Conservation (phyloP, 2,888 invertebrate species). For the Heliconius charithonia region DNA sequence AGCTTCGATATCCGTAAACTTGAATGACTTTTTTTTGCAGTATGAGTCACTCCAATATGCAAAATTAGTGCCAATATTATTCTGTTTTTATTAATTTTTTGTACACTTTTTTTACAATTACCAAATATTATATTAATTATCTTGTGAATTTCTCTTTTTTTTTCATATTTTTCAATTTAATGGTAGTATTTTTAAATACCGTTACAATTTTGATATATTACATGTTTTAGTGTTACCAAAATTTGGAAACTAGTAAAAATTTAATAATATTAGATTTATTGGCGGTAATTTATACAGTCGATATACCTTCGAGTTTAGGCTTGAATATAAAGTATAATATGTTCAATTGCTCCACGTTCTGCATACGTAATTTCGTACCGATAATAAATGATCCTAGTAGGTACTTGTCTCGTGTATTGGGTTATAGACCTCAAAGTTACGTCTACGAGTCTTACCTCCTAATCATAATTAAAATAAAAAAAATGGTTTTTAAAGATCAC, state of each 20-base stretch:
- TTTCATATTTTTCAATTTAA: background rate
- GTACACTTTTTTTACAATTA: background rate
- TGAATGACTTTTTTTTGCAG: background rate
- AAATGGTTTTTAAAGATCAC: too few relatives aligned
- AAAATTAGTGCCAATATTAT: background rate
- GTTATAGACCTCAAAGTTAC: background rate
- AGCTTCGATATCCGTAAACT: conserved; percentile 16
- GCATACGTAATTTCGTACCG: background rate
- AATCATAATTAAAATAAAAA: too few relatives aligned
- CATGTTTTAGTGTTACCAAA: background rate
- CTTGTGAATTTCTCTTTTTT: background rate
- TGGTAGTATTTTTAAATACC: background rate
- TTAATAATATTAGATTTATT: too few relatives aligned
- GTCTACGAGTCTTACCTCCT: background rate
- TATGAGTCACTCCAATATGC: conserved; percentile 13
- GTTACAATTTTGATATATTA: background rate
- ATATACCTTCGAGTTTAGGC: background rate
- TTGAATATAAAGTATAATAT: background rate
- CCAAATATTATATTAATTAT: background rate
- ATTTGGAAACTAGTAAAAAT: background rate
- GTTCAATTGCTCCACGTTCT: background rate
- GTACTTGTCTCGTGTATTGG: background rate
- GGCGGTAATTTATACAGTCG: too few relatives aligned
- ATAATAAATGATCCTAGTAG: background rate
- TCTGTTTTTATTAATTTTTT: background rate